A percentile compares a stretch with the other conserved stretches of the same genome.
Evolutionary conservation across 2,888 invertebrate genomes (phyloP).

Genomic region (Trichogramma evanescens): DNA sequence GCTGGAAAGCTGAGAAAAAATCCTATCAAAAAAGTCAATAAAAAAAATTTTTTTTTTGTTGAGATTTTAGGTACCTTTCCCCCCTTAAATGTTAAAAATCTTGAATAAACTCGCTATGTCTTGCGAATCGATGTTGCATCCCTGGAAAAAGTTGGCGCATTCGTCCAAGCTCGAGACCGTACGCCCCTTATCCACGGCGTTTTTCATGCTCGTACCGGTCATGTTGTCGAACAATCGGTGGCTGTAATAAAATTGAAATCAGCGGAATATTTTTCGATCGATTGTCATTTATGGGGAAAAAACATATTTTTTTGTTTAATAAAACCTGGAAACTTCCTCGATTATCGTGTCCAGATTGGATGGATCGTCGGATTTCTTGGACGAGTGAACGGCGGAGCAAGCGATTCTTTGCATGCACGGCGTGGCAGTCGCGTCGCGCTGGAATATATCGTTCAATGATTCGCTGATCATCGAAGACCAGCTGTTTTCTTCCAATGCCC

Average conservation of each 20-base stretch:
- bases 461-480: conserved; percentile 29
- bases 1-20: no score
- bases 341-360: conserved; percentile 44
- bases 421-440: conserved; percentile 38
- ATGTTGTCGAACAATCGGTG: conserved; percentile 48
- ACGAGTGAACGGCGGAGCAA: conserved; percentile 39
- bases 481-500: no score
- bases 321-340: conserved; percentile 43
- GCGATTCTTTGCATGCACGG: conserved; percentile 43
- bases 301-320: neutral
- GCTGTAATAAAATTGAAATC: conserved; percentile 25
- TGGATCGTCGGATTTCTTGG: conserved; percentile 31
- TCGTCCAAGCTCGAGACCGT: conserved; percentile 38
- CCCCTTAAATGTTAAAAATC: conserved; percentile 23
- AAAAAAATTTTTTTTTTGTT: no score
- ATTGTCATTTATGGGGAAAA: neutral
- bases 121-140: conserved; percentile 40
- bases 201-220: conserved; percentile 49
- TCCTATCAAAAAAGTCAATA: no score
- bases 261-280: no score
- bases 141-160: conserved; percentile 45
- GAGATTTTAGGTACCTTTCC: no score
- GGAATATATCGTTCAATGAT: conserved; percentile 38
- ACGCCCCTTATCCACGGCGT: conserved; percentile 49
- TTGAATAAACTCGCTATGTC: conserved; percentile 30